A percentile compares a stretch with the other conserved stretches of the same genome.
Evolutionary conservation across 2,888 invertebrate genomes (phyloP).

Genomic region (Abscondita cerata): DNA sequence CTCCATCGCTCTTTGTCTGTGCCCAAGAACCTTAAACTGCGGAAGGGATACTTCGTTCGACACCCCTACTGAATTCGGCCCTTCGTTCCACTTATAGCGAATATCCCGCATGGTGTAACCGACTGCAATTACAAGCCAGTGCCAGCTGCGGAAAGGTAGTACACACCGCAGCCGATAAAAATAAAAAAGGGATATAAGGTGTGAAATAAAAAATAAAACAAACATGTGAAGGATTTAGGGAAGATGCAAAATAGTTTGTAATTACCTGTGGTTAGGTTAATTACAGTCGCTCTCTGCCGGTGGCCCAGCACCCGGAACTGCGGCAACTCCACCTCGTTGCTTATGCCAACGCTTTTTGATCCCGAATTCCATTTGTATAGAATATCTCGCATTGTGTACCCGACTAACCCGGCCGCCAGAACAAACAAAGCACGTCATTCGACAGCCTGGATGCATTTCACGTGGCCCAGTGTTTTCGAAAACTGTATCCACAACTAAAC

Average conservation of each 20-base stretch:
- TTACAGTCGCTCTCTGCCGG: constrained; percentile 92
- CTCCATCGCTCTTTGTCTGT: constrained; percentile 94
- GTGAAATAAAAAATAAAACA: constrained; percentile 28
- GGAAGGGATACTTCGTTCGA: constrained; percentile 96
- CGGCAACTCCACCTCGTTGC: constrained; percentile 94
- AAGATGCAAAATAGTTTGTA: constrained; percentile 56
- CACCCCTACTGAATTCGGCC: constrained; percentile 93
- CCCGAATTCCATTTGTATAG: constrained; percentile 96
- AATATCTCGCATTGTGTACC: constrained; percentile 98
- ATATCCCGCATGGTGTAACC: constrained; percentile 98
- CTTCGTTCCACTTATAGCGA: constrained; percentile 97
- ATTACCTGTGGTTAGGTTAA: constrained; percentile 95
- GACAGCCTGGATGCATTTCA: constrained; percentile 46
- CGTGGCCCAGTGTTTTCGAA: constrained; percentile 19
- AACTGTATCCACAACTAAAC: background rate
- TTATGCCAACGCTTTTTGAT: constrained; percentile 91
- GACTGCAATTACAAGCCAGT: constrained; percentile 73
- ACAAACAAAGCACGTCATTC: constrained; percentile 60
- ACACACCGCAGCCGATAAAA: constrained; percentile 47
- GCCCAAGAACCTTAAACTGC: constrained; percentile 97
- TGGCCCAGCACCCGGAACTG: constrained; percentile 97
- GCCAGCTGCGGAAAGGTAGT: constrained; percentile 45
- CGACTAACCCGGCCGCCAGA: constrained; percentile 72
- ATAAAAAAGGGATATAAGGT: constrained; percentile 35
- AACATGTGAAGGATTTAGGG: constrained; percentile 54